A percentile compares a stretch with the other conserved stretches of the same genome.
These are phyloP conservation scores for Seriola quinqueradiata DNA, from an alignment of 2,113 vertebrate species.

Conservation along the genomic window DNA sequence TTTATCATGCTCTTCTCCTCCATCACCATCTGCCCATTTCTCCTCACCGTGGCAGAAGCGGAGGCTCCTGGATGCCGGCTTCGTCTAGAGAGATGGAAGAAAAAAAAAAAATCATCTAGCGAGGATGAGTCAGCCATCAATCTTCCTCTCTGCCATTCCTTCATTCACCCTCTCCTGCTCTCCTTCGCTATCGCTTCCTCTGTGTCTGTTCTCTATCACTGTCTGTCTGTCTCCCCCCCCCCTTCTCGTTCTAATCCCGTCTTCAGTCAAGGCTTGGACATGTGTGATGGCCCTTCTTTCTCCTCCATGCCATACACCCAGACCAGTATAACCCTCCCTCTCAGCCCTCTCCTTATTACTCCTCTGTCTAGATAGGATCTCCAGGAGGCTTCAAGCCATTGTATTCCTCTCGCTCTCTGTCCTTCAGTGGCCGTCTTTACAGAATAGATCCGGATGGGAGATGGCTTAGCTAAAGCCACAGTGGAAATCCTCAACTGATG, in stretches of 20 bases:
- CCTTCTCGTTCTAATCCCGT: constrained; percentile 65
- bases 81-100: constrained; percentile 43
- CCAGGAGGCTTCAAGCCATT: constrained; percentile 52
- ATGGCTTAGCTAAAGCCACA: constrained; percentile 65
- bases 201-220: constrained; percentile 63
- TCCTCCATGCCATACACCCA: constrained; percentile 48
- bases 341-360: constrained; percentile 64
- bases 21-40: constrained; percentile 62
- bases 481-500: constrained; percentile 67
- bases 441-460: constrained; percentile 52
- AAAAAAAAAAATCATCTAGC: constrained; percentile 58
- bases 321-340: constrained; percentile 58
- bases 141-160: constrained; percentile 65
- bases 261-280: constrained; percentile 56
- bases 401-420: constrained; percentile 53
- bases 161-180: constrained; percentile 52
- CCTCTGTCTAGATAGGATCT: constrained; percentile 71
- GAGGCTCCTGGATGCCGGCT: constrained; percentile 42
- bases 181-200: constrained; percentile 64
- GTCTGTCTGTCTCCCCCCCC: constrained; percentile 35
- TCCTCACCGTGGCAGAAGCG: constrained; percentile 20
- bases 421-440: constrained; percentile 53
- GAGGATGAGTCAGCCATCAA: constrained; percentile 77
- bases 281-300: constrained; percentile 62
- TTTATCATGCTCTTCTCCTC: constrained; percentile 52